Evolutionary conservation across 2,113 vertebrate genomes (phyloP).

Genomic region (Sitta europaea): DNA sequence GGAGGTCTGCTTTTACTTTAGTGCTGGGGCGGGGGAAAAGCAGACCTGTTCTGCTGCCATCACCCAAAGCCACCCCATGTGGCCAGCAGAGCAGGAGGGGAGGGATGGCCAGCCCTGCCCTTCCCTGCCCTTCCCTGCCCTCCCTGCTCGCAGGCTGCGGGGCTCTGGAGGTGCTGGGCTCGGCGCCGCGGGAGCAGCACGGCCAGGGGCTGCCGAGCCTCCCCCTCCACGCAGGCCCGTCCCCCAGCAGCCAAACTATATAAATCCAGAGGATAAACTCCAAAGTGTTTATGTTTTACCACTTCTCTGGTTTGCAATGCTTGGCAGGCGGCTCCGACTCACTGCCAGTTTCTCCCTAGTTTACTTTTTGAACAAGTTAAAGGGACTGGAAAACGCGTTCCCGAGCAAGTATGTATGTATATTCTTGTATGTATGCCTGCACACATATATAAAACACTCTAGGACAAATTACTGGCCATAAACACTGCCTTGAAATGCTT

Average conservation of each 20-base stretch:
- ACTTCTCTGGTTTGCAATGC: slow-evolving; percentile 43
- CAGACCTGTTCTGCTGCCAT: neutral
- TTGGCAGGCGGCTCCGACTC: neutral
- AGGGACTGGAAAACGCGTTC: neutral
- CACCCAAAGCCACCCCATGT: neutral
- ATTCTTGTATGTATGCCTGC: neutral
- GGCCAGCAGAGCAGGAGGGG: neutral
- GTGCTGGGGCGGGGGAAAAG: neutral
- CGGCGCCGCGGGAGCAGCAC: accelerated
- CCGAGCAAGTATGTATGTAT: neutral
- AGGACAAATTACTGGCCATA: slow-evolving; percentile 26
- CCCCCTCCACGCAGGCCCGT: neutral
- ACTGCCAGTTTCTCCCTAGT: slow-evolving; percentile 45
- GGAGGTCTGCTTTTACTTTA: slow-evolving; percentile 74
- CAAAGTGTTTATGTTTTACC: slow-evolving; percentile 62
- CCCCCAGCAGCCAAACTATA: neutral
- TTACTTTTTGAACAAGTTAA: slow-evolving; percentile 47
- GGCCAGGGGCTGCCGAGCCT: neutral
- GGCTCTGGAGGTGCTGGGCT: neutral
- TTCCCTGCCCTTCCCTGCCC: neutral
- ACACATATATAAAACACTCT: neutral
- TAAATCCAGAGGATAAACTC: slow-evolving; percentile 44
- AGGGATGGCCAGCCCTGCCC: neutral
- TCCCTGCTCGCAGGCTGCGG: accelerated
- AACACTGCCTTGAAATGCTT: neutral